Base-by-base conservation (phyloP, 2,888 invertebrate species). In the Meiosimyza decipiens region DNA sequence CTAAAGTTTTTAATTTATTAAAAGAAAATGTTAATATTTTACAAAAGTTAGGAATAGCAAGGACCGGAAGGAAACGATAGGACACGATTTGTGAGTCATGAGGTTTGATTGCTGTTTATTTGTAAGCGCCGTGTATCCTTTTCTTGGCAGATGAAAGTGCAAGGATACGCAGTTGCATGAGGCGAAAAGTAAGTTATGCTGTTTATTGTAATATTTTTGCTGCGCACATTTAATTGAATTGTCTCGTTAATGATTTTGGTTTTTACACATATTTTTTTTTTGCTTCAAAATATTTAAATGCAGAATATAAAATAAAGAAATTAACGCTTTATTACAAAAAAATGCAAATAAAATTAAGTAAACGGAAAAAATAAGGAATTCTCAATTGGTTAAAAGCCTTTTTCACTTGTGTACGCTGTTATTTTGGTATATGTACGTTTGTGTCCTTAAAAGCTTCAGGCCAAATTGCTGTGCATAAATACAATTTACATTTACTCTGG, bases 141-240 rank as follows among this genome's bases (percentile, higher is more conserved):
- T 54, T 52, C 0, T 18, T 0, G 16, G 11, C 50, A 65, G 50
- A 59, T 71, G 59, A 71, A 65, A 52, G 18, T 47, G 67, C 66
- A 3, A 60, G 64, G 72, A 70, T 47, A 22, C 33, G 59, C 33
- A 16, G 50, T 50, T 59, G 64, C 40, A 15, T 51, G 67, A 51
- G 50, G 28, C 15, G 60, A 33, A 28, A 47, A 57, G 47, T 51
- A 15, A 47, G 63, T 55, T 69, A 72, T 73, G 72, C 75, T 75
- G 71, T 71, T 76, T 40, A 9, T 72, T 71, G 60, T 59, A 59
- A 66, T 18, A 47, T 65, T 62, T 76, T 78, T 76, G 77, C 77
- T 76, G 77, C 76, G 74, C 78, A 77, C 77, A 78, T 77, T 76
- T 76, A 77, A 3, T 73, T 70, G 60, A 71, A 75, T 68, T 72